A percentile compares a stretch with the other conserved stretches of the same genome.
These are phyloP conservation scores for Herpailurus yagouaroundi DNA, from an alignment of 2,113 vertebrate genomes.

Conservation along the genomic window DNA sequence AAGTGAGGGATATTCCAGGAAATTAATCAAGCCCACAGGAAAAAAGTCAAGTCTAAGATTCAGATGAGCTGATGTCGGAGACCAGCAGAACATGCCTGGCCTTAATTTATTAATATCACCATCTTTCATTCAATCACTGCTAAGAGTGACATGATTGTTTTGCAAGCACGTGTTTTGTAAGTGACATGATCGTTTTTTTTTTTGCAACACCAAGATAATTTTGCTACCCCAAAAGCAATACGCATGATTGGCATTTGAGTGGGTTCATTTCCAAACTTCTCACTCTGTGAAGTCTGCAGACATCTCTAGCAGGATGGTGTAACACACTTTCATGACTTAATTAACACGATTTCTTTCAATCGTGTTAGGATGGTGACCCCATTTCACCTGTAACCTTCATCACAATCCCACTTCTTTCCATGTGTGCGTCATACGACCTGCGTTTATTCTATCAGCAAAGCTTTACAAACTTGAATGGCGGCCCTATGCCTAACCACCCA, in stretches of 20 bases:
- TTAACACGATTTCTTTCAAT: too few relatives aligned
- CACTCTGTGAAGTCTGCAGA: not conserved
- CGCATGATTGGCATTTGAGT: not conserved
- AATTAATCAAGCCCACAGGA: not conserved
- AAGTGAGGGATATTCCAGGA: not conserved
- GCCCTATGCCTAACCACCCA: not conserved
- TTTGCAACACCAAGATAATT: too few relatives aligned
- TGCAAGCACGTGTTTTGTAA: not conserved
- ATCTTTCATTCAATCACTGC: not conserved
- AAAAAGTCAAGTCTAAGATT: not conserved
- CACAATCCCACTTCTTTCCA: not conserved
- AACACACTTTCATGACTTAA: too few relatives aligned
- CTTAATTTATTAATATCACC: not conserved
- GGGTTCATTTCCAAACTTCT: not conserved
- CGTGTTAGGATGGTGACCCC: not conserved
- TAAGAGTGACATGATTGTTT: not conserved
- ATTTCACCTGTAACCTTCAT: not conserved
- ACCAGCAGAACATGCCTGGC: not conserved
- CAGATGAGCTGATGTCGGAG: not conserved
- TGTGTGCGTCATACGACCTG: rapidly evolving
- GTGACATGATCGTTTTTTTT: too few relatives aligned
- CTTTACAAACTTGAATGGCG: not conserved
- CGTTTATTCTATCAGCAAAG: not conserved
- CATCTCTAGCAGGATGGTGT: not conserved
- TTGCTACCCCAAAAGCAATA: not conserved